A percentile compares a stretch with the other conserved stretches of the same genome.
Conservation (phyloP, 2,888 invertebrate genomes). For the Xestia xanthographa region DNA sequence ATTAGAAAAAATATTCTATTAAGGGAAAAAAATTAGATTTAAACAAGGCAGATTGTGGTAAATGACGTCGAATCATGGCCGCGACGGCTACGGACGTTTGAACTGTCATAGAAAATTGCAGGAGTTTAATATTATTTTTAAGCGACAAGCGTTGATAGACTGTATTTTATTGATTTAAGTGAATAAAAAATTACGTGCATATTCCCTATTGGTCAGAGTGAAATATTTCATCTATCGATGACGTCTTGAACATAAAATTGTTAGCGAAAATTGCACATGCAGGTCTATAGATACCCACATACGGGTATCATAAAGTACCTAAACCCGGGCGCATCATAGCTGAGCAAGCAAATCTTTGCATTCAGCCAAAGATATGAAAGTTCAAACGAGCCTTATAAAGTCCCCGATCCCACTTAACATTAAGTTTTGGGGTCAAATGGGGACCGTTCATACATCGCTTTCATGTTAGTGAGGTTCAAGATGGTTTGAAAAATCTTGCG, state of each 20-base stretch:
- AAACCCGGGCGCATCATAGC: constrained; percentile 64
- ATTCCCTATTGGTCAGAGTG: neutral
- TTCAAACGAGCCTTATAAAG: constrained; percentile 76
- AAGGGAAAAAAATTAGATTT: too few relatives aligned
- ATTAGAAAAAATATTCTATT: too few relatives aligned
- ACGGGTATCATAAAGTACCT: constrained; percentile 12
- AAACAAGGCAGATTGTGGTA: too few relatives aligned
- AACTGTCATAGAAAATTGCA: too few relatives aligned
- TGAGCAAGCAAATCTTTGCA: constrained; percentile 83
- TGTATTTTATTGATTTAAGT: too few relatives aligned
- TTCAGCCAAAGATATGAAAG: constrained; percentile 81
- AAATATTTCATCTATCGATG: neutral
- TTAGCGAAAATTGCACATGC: neutral
- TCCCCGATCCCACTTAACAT: constrained; percentile 69
- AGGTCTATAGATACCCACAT: neutral
- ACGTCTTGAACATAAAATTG: neutral
- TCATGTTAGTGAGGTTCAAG: neutral
- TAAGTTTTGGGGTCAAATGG: constrained; percentile 68
- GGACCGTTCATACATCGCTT: constrained; percentile 8
- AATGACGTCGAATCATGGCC: too few relatives aligned
- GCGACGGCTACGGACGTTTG: too few relatives aligned
- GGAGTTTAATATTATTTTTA: too few relatives aligned
- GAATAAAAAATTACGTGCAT: too few relatives aligned
- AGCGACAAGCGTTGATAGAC: too few relatives aligned
- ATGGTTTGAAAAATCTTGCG: constrained; percentile 1